phyloP scores from a whole-genome alignment of 2,113 vertebrate genomes.

The Phodopus roborovskii region DNA sequence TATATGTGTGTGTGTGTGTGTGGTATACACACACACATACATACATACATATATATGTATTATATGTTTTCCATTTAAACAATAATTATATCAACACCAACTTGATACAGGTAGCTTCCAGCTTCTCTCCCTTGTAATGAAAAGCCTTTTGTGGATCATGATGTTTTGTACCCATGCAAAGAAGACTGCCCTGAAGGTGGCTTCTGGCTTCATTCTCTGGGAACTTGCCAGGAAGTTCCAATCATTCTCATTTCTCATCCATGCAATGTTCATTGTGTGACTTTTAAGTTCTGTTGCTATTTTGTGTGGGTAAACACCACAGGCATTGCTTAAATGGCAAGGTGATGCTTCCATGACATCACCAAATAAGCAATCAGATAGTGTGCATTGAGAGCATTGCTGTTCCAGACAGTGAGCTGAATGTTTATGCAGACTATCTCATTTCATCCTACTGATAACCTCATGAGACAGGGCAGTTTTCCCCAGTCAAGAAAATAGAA shows the following conservation, averaged over 20 bases:
- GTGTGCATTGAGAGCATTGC: background rate
- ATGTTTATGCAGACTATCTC: background rate
- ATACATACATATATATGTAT: background rate
- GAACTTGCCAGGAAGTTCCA: background rate
- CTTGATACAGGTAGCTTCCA: background rate
- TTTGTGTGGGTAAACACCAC: background rate
- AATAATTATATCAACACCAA: background rate
- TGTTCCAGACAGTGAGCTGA: background rate
- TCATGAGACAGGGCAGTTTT: background rate
- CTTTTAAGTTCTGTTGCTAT: background rate
- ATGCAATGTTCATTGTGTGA: background rate
- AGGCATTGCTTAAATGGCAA: background rate
- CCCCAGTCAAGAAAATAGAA: background rate
- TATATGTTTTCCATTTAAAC: background rate
- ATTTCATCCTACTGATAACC: constrained; percentile 7
- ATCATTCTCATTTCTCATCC: background rate
- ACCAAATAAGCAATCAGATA: background rate
- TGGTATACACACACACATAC: no score
- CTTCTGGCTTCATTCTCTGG: background rate
- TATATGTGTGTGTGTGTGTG: rapidly evolving
- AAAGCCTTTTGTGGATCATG: background rate
- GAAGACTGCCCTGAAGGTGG: background rate
- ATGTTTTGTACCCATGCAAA: background rate
- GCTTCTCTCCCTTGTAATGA: background rate
- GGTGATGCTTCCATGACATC: background rate